Evolutionary conservation across 2,113 vertebrate species (phyloP), one percentile per base, ranked within the genome.

Genomic region (Mugil cephalus): DNA sequence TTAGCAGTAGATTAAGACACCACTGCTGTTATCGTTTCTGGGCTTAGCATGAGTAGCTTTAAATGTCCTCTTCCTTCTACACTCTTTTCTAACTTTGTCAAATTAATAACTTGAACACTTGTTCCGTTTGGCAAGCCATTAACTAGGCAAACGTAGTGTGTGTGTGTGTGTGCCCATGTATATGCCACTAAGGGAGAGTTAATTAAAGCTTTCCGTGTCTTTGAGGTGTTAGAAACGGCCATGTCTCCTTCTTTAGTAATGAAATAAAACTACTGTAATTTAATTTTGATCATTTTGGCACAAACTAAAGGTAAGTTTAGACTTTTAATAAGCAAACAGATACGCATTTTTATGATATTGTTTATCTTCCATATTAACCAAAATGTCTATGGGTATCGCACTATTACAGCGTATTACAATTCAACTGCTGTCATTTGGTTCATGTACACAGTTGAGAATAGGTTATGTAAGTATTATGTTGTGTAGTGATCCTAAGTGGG

Each of bases 1-100:
- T 87, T 83, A 83, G 78, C 51, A 47, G 62, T 12, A 54, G 74
- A 76, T 83, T 67, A 85, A 80, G 51, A 56, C 64, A 60, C 65
- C 34, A n/a, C 17, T 67, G 60, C 73, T 75, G 34, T 76, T 71
- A 50, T 76, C 0, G 1, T 55, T 34, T 74, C 62, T 62, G 50
- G 62, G 82, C 52, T 66, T n/a, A 67, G 53, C 35, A 40, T 10
- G 45, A 76, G 68, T 52, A 51, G 63, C 71, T 72, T 65, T 42
- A 30, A 74, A 69, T 45, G 38, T 62, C 42, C 43, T 47, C 18
- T 46, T 8, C 12, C 39, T 51, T 78, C 71, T 17, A 42, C 80
- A 10, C 67, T 70, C 43, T 35, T 42, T 60, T 58, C 36, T 19
- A 38, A 78, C 46, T 79, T 55, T 66, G 19, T 47, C 36, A 60